phyloP scores from a whole-genome alignment of 2,797 vertebrate genomes.

The Oryzias sinensis region DNA sequence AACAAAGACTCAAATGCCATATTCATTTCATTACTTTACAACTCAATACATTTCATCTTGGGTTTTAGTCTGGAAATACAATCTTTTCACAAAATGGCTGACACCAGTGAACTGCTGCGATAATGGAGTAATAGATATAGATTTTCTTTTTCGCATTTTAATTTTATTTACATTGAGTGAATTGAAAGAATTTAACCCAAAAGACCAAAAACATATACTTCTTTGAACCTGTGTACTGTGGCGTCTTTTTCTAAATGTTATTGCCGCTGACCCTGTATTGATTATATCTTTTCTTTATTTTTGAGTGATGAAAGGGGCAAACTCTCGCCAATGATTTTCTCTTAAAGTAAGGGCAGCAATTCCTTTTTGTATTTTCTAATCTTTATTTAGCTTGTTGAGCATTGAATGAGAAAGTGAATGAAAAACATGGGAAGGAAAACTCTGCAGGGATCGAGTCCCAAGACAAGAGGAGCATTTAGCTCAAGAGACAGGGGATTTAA shows the following conservation, averaged over 20 bases:
- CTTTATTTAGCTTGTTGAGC: constrained; percentile 37
- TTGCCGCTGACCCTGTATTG: neutral
- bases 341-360: neutral
- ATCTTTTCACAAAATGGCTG: neutral
- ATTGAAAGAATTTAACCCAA: neutral
- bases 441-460: constrained; percentile 41
- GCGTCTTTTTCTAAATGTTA: neutral
- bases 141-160: neutral
- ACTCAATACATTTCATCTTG: neutral
- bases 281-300: constrained; percentile 10
- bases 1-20: neutral
- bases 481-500: constrained; percentile 37
- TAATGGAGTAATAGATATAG: neutral
- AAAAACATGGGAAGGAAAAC: constrained; percentile 28
- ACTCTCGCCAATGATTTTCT: neutral
- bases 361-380: constrained; percentile 14
- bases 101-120: neutral
- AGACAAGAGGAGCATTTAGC: constrained; percentile 33
- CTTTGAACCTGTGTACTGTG: neutral
- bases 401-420: constrained; percentile 18
- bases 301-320: constrained; percentile 9
- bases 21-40: neutral
- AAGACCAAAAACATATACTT: neutral
- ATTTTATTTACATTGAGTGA: neutral
- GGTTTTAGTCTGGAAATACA: neutral